Percentiles rank a stretch among this genome's conserved stretches.
phyloP scores from a whole-genome alignment of 1,140 invertebrate species.

The Bicyclus anynana region DNA sequence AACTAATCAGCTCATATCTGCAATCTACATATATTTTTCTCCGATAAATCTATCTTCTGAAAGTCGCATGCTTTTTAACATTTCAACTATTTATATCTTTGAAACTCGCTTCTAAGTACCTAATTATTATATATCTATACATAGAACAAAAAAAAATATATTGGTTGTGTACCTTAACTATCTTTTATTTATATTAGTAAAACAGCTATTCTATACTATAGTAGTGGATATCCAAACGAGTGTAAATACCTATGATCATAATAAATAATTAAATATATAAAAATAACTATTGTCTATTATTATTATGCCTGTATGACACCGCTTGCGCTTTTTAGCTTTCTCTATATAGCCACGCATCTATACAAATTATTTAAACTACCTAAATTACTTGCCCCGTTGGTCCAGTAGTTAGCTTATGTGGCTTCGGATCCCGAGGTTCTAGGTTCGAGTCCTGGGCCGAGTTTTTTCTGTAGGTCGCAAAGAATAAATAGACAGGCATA shows the following conservation, averaged over 20 bases:
- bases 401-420: too few species aligned
- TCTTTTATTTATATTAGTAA: constrained; percentile 51
- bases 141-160: constrained; percentile 22
- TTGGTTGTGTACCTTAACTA: constrained; percentile 46
- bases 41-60: constrained; percentile 13
- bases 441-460: too few species aligned
- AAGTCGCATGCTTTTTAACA: constrained; percentile 25
- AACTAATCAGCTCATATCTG: constrained; percentile 1
- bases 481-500: too few species aligned
- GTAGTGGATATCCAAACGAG: constrained; percentile 32
- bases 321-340: background rate
- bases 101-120: constrained; percentile 38
- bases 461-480: too few species aligned
- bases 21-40: constrained; percentile 23
- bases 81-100: constrained; percentile 20
- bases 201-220: constrained; percentile 30
- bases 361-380: too few species aligned
- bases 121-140: constrained; percentile 28
- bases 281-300: constrained; percentile 24
- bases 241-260: constrained; percentile 69
- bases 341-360: too few species aligned
- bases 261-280: constrained; percentile 64
- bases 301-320: constrained; percentile 1
- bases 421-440: too few species aligned
- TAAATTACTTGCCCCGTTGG: too few species aligned